These are phyloP conservation scores for Rhadina sibilatrix DNA, from an alignment of 2,113 vertebrate species.

Conservation along the genomic window DNA sequence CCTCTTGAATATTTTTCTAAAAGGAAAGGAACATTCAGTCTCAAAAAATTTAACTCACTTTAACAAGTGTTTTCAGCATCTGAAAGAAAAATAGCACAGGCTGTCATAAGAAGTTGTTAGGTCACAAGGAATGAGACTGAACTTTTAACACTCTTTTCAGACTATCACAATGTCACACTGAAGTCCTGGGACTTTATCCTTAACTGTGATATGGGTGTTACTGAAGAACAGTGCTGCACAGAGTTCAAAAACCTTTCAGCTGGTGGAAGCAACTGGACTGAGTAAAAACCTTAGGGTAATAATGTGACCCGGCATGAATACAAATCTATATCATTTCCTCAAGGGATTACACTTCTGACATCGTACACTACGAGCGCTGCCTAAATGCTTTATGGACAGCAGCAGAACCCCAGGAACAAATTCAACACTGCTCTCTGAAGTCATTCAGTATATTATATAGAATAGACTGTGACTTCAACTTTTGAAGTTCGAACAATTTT, in stretches of 20 bases:
- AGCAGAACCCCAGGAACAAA: conserved; percentile 14
- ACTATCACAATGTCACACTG: background rate
- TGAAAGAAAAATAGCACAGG: background rate
- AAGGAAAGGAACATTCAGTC: background rate
- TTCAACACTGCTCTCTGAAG: conserved; percentile 9
- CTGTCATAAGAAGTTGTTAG: conserved; percentile 17
- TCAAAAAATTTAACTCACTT: background rate
- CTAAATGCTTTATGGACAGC: conserved; percentile 1
- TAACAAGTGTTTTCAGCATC: background rate
- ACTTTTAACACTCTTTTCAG: background rate
- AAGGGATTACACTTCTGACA: conserved; percentile 7
- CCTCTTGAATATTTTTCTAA: background rate
- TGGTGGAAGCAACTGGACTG: background rate
- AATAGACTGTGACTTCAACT: background rate
- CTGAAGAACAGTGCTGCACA: background rate
- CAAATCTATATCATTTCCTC: background rate
- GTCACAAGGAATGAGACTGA: background rate
- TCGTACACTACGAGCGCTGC: background rate
- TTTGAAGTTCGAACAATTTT: conserved; percentile 16
- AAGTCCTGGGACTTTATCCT: background rate
- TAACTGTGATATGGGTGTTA: background rate
- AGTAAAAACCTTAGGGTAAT: background rate
- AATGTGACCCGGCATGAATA: background rate
- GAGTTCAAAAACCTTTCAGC: background rate
- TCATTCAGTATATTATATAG: background rate